A percentile compares a stretch with the other conserved stretches of the same genome.
These are phyloP conservation scores for Nothoprocta perdicaria DNA, from an alignment of 2,113 vertebrate species.

Conservation along the genomic window DNA sequence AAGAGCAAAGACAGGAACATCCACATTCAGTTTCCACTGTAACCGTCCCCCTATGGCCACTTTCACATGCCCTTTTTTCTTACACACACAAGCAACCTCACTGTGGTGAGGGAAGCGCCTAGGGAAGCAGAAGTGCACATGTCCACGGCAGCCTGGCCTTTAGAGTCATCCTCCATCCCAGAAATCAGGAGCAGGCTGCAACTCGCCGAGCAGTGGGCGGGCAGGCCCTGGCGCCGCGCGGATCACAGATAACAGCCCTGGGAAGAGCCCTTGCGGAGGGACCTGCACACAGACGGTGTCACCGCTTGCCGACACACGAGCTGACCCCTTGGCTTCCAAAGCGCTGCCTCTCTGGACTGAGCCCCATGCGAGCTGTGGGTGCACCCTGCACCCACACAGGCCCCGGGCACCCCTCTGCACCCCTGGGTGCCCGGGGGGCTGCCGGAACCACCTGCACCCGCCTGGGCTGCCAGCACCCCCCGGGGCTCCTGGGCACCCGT, in stretches of 20 bases:
- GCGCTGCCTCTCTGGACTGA: background rate
- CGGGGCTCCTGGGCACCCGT: background rate
- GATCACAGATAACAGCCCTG: rapidly evolving
- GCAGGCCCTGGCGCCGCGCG: background rate
- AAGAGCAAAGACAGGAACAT: background rate
- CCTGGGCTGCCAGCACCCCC: background rate
- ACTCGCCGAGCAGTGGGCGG: background rate
- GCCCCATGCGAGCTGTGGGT: background rate
- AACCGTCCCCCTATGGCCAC: background rate
- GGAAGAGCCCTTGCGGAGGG: background rate
- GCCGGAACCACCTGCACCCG: too few relatives aligned
- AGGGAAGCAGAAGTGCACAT: rapidly evolving
- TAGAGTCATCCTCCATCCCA: background rate
- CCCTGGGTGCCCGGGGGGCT: background rate
- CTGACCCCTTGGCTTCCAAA: background rate
- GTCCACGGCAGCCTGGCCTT: background rate
- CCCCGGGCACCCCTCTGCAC: too few relatives aligned
- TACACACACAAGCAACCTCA: background rate
- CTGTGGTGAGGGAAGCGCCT: rapidly evolving
- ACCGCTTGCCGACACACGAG: rapidly evolving
- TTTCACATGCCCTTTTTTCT: background rate
- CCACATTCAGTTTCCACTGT: background rate
- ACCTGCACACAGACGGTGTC: background rate
- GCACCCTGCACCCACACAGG: background rate
- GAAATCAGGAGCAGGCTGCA: background rate